Evolutionary conservation across 1,140 invertebrate species (phyloP).

Genomic region (Samia ricini): DNA sequence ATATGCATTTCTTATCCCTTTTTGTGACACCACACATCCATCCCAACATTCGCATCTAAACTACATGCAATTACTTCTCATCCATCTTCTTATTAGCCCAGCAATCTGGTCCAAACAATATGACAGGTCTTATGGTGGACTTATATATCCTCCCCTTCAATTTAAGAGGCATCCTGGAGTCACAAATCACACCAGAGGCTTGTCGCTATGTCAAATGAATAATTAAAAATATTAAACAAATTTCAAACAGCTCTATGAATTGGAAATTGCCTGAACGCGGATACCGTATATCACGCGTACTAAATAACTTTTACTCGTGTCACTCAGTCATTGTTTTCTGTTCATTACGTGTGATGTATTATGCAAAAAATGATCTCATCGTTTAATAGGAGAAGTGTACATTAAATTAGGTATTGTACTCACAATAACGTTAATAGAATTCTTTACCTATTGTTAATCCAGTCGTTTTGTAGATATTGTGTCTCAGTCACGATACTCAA

Average conservation of each 20-base stretch:
- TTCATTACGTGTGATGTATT: conserved; percentile 15
- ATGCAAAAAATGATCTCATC: conserved; percentile 5
- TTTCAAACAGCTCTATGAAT: neutral
- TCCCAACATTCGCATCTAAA: too few species aligned
- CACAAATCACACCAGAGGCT: too few species aligned
- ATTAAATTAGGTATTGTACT: neutral
- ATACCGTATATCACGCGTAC: neutral
- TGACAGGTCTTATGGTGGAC: too few species aligned
- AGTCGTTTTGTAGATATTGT: conserved; percentile 18
- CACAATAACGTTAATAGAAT: conserved; percentile 6
- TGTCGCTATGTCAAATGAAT: too few species aligned
- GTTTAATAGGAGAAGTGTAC: neutral
- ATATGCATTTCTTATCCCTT: too few species aligned
- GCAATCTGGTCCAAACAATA: too few species aligned
- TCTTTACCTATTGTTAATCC: conserved; percentile 4
- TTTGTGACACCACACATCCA: too few species aligned
- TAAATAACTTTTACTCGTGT: conserved; percentile 7
- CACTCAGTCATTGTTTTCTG: conserved; percentile 12
- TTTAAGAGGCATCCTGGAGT: too few species aligned
- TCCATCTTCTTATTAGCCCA: too few species aligned
- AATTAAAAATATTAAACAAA: neutral
- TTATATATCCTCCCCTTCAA: too few species aligned
- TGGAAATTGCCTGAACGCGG: neutral
- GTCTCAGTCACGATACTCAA: conserved; percentile 17
- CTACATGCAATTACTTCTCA: too few species aligned